Percentiles rank a stretch among this genome's conserved stretches.
Evolutionary conservation across 2,113 vertebrate species (phyloP).

Genomic region (Butorides virescens): DNA sequence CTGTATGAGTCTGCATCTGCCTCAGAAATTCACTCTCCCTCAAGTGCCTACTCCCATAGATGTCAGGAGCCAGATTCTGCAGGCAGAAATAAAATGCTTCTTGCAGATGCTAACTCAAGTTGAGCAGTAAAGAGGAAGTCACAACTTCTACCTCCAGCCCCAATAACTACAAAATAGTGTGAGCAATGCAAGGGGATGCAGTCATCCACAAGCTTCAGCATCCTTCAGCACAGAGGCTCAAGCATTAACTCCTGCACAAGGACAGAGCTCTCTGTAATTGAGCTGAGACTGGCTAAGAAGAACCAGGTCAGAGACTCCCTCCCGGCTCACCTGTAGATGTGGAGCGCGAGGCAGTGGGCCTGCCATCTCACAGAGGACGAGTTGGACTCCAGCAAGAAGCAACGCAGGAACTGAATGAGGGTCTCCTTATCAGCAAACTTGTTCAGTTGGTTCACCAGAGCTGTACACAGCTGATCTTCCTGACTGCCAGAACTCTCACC

Average conservation of each 20-base stretch:
- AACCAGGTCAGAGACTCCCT: neutral
- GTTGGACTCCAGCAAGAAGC: conserved; percentile 97
- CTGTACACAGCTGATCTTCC: conserved; percentile 95
- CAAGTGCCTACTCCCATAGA: neutral
- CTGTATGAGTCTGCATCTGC: neutral
- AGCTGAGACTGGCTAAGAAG: neutral
- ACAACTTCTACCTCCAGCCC: neutral
- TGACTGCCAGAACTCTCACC: conserved; percentile 90
- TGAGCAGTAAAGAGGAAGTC: rapidly evolving
- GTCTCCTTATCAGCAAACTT: conserved; percentile 98
- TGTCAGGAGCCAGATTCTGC: neutral
- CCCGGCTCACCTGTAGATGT: conserved; percentile 91
- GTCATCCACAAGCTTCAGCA: neutral
- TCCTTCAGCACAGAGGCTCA: neutral
- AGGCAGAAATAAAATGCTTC: neutral
- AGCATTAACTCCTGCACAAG: neutral
- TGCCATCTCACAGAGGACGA: conserved; percentile 97
- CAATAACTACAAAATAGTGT: neutral
- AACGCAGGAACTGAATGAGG: conserved; percentile 95
- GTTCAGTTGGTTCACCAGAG: conserved; percentile 95
- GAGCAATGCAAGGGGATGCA: neutral
- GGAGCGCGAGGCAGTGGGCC: conserved; percentile 93
- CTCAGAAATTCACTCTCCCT: neutral
- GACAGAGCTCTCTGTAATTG: neutral
- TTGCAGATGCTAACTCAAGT: neutral